Base-by-base conservation (phyloP, 2,888 invertebrate genomes). In the Ypsolopha scabrella region DNA sequence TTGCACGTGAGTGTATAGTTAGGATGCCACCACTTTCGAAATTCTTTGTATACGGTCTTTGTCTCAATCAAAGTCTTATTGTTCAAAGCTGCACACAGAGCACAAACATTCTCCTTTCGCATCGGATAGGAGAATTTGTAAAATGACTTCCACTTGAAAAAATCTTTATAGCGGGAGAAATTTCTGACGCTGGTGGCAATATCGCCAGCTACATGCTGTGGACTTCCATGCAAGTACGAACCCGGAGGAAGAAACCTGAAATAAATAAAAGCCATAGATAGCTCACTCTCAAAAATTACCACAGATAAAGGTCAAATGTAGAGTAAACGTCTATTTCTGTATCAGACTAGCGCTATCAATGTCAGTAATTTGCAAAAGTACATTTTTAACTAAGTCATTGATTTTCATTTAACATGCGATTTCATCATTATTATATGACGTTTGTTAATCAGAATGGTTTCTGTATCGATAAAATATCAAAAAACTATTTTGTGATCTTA, bases 231-330 rank as follows among this genome's bases (percentile, higher is more conserved):
- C 9, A 85, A 54, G 53, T 82, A 85, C 0, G 82, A 78, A 0
- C 70, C 71, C 0, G 80, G 82, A 1, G 85, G 82, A 6, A 85
- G 71, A 55, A 81, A 85, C 54, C 83, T 85, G 73, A 1, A 67
- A 63, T 37, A 41, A 51, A 46, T 10, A 49, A 51, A 58, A 47
- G 11, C 6, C 6, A 35, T 3, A 35, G n/a, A n/a, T n/a, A 46
- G 36, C 2, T n/a, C 8, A 46, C 24, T 24, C 24, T 4, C 4
- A 3, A 13, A 2, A 14, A 44, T 9, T n/a, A n/a, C n/a, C n/a
- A n/a, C n/a, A n/a, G n/a, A n/a, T n/a, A n/a, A n/a, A n/a, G n/a
- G n/a, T n/a, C n/a, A n/a, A n/a, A n/a, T n/a, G n/a, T n/a, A n/a
- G n/a, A n/a, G n/a, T n/a, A n/a, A n/a, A n/a, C n/a, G n/a, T n/a